Evolutionary conservation across 1,140 invertebrate species (phyloP).

Genomic region (Gryon sp.): DNA sequence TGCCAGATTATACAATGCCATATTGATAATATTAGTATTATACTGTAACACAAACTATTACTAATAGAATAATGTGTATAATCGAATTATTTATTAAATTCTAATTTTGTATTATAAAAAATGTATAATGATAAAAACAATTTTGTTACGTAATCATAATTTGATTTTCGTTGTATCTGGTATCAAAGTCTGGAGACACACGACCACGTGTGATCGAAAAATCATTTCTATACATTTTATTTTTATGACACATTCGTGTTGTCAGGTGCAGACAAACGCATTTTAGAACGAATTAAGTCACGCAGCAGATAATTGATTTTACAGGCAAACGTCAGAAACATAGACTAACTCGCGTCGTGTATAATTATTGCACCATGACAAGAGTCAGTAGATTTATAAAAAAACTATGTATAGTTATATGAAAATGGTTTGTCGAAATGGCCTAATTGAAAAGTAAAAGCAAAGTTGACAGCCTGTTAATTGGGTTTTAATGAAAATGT

Average conservation of each 20-base stretch:
- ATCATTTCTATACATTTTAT: conserved; percentile 38
- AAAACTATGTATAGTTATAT: conserved; percentile 1
- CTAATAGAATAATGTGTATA: no score
- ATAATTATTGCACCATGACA: conserved; percentile 35
- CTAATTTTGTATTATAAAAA: no score
- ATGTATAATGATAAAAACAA: no score
- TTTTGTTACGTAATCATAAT: no score
- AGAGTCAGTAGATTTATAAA: not conserved
- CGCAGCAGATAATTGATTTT: conserved; percentile 49
- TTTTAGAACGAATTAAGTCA: conserved; percentile 50
- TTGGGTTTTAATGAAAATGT: conserved; percentile 42
- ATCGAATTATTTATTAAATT: no score
- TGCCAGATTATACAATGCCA: no score
- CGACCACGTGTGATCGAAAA: conserved; percentile 14
- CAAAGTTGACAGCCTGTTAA: conserved; percentile 47
- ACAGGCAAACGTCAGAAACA: conserved; percentile 56
- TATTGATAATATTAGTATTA: no score
- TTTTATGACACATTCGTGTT: conserved; percentile 38
- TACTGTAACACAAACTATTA: no score
- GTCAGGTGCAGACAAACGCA: conserved; percentile 32
- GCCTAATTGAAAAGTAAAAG: conserved; percentile 43
- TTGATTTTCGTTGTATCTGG: no score
- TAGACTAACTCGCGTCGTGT: conserved; percentile 14
- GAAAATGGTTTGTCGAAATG: conserved; percentile 24
- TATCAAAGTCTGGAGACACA: no score